Evolutionary conservation across 2,113 vertebrate genomes (phyloP), one percentile per base, ranked within the genome.

Genomic region (Dicrurus megarhynchus): DNA sequence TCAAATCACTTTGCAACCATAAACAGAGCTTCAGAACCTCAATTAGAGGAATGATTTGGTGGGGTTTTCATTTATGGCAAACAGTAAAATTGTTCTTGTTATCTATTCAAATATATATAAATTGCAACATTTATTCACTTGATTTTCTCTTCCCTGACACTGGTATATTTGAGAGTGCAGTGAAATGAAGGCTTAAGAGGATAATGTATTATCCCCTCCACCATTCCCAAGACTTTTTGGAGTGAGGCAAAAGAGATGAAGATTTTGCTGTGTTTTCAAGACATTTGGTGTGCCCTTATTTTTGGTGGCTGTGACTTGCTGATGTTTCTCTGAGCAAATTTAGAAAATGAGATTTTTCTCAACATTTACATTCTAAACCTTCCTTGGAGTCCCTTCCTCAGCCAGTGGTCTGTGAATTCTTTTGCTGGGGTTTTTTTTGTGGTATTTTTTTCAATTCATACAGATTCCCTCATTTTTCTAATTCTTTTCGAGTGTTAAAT

Each of bases 61-160:
- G 75, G 57, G 44, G 41, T 90, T 70, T 95, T 93, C 89, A 90
- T 82, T 90, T 91, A 65, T 91, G 81, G 78, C 83, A 68, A 95
- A 94, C 71, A 95, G 90, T 94, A 95, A 90, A 89, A 91, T 87
- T 67, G 87, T 95, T 97, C 96, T 92, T 93, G 94, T 92, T 96
- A 96, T 91, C 93, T 84, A 84, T 97, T 93, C 90, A 95, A 89
- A 95, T 76, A 87, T 71, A 91, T 90, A 93, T 80, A 96, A 87
- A 90, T 91, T 78, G 91, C 78, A 65, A 83, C 77, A 82, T 93
- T 83, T 83, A 92, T 79, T 91, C 83, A 46, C 89, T 94, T 95
- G 49, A 59, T 93, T 95, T 93, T 89, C 87, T 70, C 74, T 96
- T 92, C 67, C 49, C 13, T 78, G 81, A 49, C 50, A 49, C 30